phyloP scores from a whole-genome alignment of 2,888 invertebrate genomes.

The Stenolophus ochropezus region DNA sequence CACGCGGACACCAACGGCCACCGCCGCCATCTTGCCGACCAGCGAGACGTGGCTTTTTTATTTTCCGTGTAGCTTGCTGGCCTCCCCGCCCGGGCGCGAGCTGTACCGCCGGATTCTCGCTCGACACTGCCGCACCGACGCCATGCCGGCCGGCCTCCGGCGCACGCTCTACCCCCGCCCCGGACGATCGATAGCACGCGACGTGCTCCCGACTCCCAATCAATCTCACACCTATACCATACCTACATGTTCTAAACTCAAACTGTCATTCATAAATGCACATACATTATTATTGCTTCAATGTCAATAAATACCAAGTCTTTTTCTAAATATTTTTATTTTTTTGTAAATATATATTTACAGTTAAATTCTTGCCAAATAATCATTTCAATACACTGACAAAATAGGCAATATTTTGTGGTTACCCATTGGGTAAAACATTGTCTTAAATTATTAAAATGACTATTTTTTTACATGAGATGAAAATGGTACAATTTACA shows the following conservation, averaged over 20 bases:
- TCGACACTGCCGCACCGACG: slow-evolving; percentile 68
- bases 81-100: slow-evolving; percentile 74
- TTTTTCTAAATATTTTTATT: slow-evolving; percentile 48
- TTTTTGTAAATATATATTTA: slow-evolving; percentile 49
- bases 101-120: slow-evolving; percentile 73
- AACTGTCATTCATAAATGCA: neutral
- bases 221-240: neutral
- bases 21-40: slow-evolving; percentile 73
- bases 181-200: too few relatives aligned
- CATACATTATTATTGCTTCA: neutral
- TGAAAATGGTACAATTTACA: slow-evolving; percentile 39
- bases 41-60: slow-evolving; percentile 63
- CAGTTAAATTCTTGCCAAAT: slow-evolving; percentile 46
- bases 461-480: slow-evolving; percentile 49
- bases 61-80: slow-evolving; percentile 70
- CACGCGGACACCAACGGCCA: slow-evolving; percentile 64
- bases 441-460: slow-evolving; percentile 43
- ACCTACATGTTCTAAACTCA: too few relatives aligned
- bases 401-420: slow-evolving; percentile 42
- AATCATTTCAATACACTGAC: slow-evolving; percentile 37
- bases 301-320: neutral
- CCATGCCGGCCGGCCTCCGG: slow-evolving; percentile 61
- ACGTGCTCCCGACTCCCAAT: too few relatives aligned
- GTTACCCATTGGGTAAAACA: slow-evolving; percentile 55
- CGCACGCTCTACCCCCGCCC: slow-evolving; percentile 70